Percentiles rank a stretch among this genome's conserved stretches.
phyloP scores from a whole-genome alignment of 2,113 vertebrate genomes.

The Otus sunia region DNA sequence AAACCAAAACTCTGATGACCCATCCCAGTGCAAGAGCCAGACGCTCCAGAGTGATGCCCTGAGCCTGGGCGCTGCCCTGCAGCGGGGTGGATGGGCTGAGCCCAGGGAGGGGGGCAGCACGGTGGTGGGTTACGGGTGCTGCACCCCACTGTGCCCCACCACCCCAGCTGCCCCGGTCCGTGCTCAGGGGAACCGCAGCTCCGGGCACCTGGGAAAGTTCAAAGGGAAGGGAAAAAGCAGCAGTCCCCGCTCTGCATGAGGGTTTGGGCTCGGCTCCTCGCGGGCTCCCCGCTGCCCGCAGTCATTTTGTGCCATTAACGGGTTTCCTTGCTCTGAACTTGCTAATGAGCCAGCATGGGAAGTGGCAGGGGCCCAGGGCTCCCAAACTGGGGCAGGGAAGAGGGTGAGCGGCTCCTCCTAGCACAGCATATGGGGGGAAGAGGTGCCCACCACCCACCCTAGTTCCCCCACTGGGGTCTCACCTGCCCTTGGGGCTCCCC shows the following conservation, averaged over 20 bases:
- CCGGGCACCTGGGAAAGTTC: background rate
- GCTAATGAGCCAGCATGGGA: slow-evolving; percentile 6
- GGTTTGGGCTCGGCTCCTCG: background rate
- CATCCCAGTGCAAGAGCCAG: background rate
- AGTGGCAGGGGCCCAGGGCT: background rate
- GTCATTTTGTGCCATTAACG: background rate
- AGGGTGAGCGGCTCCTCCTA: background rate
- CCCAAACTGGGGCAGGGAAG: background rate
- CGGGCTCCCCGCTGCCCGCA: background rate
- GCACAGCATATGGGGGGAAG: accelerated
- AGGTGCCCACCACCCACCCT: accelerated
- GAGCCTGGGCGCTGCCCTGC: background rate
- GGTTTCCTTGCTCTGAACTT: background rate
- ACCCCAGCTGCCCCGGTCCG: background rate
- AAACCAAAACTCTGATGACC: background rate
- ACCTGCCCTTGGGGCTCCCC: background rate
- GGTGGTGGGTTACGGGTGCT: background rate
- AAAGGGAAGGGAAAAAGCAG: background rate
- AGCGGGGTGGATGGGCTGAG: background rate
- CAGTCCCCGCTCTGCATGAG: background rate
- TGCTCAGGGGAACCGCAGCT: background rate
- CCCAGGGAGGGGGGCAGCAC: background rate
- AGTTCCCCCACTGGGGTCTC: accelerated
- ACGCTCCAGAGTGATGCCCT: accelerated
- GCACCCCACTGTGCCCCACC: background rate